These are phyloP conservation scores for Drosophila macrospina DNA, from an alignment of 2,888 invertebrate species.

Conservation along the genomic window DNA sequence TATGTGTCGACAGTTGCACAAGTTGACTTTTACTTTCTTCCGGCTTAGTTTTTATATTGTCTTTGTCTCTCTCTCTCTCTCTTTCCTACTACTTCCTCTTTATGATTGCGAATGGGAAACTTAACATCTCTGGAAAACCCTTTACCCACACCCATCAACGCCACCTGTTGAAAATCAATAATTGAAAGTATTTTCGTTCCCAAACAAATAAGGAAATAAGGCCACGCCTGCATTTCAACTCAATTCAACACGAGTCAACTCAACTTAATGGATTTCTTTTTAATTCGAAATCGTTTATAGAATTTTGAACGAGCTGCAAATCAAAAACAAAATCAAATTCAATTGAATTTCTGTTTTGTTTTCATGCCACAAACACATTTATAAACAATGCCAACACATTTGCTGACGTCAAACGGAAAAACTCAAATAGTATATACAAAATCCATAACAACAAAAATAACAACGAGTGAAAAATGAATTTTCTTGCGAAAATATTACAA, in stretches of 20 bases:
- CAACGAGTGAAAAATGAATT: constrained; percentile 39
- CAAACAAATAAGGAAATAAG: constrained; percentile 61
- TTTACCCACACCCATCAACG: not conserved
- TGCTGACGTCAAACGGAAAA: constrained; percentile 59
- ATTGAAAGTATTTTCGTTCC: constrained; percentile 11
- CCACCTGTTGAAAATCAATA: constrained; percentile 56
- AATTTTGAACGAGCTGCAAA: constrained; percentile 38
- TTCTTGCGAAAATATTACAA: constrained; percentile 64
- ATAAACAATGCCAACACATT: constrained; percentile 43
- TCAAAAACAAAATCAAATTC: too few relatives aligned
- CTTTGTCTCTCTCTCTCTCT: not conserved
- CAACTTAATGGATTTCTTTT: constrained; percentile 3
- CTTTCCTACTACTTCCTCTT: not conserved
- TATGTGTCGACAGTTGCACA: constrained; percentile 46
- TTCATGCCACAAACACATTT: constrained; percentile 35
- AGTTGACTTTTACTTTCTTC: constrained; percentile 70
- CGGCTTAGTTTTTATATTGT: constrained; percentile 45
- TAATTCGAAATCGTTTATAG: constrained; percentile 6
- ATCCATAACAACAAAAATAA: constrained; percentile 49
- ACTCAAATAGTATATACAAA: constrained; percentile 19
- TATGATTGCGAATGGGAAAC: constrained; percentile 20
- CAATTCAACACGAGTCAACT: too few relatives aligned
- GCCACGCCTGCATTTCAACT: constrained; percentile 30
- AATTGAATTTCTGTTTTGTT: constrained; percentile 22
- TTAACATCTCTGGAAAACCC: constrained; percentile 12